Percentiles rank a stretch among this genome's conserved stretches.
Evolutionary conservation across 2,113 vertebrate genomes (phyloP).

Genomic region (Atrichornis clamosus): DNA sequence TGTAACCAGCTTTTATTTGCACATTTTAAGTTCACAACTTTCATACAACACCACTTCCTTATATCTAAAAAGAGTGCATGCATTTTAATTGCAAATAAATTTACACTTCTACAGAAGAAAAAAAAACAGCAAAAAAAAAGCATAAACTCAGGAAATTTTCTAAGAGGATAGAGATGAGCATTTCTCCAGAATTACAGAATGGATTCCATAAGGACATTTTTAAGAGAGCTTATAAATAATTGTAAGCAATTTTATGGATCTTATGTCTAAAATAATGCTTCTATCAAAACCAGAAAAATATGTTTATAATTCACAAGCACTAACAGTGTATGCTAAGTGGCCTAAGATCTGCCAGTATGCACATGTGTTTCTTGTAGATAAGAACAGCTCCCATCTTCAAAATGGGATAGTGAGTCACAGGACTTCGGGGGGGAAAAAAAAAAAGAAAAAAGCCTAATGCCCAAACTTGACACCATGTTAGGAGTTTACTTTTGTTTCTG

Average conservation of each 20-base stretch:
- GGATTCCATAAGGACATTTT: not conserved
- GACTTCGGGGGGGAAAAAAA: not conserved
- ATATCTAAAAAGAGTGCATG: not conserved
- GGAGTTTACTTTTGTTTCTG: not conserved
- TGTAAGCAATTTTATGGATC: not conserved
- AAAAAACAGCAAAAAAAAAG: not conserved
- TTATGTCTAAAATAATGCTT: not conserved
- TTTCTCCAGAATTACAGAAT: not conserved
- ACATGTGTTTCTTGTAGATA: slow-evolving; percentile 45
- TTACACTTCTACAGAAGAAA: not conserved
- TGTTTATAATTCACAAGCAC: not conserved
- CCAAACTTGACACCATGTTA: not conserved
- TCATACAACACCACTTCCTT: not conserved
- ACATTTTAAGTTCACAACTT: not conserved
- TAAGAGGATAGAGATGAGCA: not conserved
- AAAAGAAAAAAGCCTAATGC: not conserved
- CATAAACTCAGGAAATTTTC: not conserved
- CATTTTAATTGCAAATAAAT: not conserved
- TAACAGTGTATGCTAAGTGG: not conserved
- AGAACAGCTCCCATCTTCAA: not conserved
- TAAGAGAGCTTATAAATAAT: not conserved
- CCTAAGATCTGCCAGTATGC: not conserved
- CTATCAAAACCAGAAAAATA: not conserved
- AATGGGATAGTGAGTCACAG: not conserved
- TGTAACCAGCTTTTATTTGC: not conserved